Conservation (phyloP, 2,888 invertebrate genomes). For the Amiota minor region DNA sequence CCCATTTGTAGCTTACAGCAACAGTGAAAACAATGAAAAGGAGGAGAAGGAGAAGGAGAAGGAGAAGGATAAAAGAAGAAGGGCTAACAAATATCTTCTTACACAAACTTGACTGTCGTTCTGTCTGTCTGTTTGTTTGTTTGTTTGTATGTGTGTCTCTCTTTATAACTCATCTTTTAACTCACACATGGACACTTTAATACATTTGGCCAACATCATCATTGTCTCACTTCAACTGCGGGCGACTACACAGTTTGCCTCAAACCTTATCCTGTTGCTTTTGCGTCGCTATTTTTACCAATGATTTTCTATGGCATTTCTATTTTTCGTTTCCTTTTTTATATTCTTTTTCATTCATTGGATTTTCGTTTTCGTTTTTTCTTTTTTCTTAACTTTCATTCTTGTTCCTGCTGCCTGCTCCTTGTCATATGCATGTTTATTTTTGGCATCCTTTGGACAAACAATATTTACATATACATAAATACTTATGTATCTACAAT, state of each 20-base stretch:
- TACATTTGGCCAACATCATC: no score
- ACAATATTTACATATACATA: no score
- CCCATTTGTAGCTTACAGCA: slow-evolving; percentile 15
- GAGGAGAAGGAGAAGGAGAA: no score
- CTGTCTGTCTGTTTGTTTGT: slow-evolving; percentile 27
- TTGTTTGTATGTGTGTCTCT: neutral
- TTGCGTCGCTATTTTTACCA: slow-evolving; percentile 7
- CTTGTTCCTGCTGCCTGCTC: neutral
- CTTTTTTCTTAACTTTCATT: slow-evolving; percentile 4
- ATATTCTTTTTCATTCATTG: neutral
- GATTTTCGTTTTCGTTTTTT: neutral
- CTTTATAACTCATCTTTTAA: neutral
- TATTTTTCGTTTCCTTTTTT: neutral
- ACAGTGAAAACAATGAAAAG: no score
- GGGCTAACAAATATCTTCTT: slow-evolving; percentile 11
- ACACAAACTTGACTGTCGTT: neutral
- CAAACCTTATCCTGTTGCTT: slow-evolving; percentile 23
- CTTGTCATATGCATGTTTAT: slow-evolving; percentile 20
- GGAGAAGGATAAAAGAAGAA: no score
- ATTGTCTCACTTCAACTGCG: no score
- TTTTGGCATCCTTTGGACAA: slow-evolving; percentile 14
- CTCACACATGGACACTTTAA: neutral
- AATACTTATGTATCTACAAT: no score
- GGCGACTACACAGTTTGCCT: neutral
- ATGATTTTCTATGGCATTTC: no score